Percentiles rank a stretch among this genome's conserved stretches.
These are phyloP conservation scores for Chrysomela aeneicollis DNA, from an alignment of 2,888 invertebrate species.

Conservation along the genomic window DNA sequence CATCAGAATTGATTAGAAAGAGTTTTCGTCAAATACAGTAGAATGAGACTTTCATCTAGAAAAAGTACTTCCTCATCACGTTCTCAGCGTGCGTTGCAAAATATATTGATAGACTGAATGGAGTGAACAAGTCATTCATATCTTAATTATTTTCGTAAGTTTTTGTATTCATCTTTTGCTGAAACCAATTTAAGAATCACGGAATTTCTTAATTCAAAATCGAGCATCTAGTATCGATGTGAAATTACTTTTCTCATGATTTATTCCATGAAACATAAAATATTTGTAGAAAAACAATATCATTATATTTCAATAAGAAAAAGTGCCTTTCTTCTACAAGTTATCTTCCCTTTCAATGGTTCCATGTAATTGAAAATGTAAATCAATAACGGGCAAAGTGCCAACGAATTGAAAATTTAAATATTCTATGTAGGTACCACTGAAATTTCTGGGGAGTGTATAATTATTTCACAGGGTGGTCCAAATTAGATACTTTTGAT, in stretches of 20 bases:
- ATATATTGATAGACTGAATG: neutral
- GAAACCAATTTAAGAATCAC: neutral
- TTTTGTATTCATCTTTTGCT: neutral
- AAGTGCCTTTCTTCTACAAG: too few species aligned
- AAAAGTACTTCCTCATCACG: slow-evolving; percentile 25
- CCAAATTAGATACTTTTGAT: too few species aligned
- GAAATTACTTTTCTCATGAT: neutral
- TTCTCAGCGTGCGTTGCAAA: neutral
- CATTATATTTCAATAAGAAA: too few species aligned
- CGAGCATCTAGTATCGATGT: neutral
- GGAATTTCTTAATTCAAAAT: neutral
- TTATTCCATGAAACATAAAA: neutral
- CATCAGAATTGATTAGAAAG: slow-evolving; percentile 22
- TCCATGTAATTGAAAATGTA: too few species aligned
- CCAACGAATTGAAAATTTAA: too few species aligned
- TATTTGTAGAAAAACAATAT: too few species aligned
- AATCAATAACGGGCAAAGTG: too few species aligned
- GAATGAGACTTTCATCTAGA: slow-evolving; percentile 11
- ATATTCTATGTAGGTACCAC: too few species aligned
- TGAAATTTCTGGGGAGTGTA: too few species aligned
- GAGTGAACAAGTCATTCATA: neutral
- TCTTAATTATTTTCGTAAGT: neutral
- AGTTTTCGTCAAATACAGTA: slow-evolving; percentile 18
- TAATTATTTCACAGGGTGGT: too few species aligned
- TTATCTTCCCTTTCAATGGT: too few species aligned